Evolutionary conservation across 2,888 invertebrate genomes (phyloP).

Genomic region (Trissolcus japonicus): DNA sequence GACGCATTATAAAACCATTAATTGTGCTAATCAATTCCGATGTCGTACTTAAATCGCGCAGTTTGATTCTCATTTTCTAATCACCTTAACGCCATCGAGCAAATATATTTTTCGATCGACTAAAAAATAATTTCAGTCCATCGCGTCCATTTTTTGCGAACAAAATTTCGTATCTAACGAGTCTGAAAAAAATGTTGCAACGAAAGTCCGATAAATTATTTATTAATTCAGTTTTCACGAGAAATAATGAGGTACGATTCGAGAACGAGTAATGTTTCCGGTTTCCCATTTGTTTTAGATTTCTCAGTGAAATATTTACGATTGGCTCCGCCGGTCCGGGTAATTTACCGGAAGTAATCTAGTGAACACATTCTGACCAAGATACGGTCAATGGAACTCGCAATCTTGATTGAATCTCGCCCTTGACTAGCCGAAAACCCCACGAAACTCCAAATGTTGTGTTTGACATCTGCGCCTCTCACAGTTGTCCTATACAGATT

Average conservation of each 20-base stretch:
- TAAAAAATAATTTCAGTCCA: no score
- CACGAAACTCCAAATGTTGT: constrained; percentile 23
- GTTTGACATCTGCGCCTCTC: constrained; percentile 35
- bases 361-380: constrained; percentile 50
- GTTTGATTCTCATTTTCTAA: constrained; percentile 28
- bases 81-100: constrained; percentile 1
- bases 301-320: constrained; percentile 47
- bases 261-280: neutral
- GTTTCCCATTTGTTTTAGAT: constrained; percentile 43
- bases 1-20: constrained; percentile 32
- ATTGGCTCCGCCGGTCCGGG: constrained; percentile 19
- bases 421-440: constrained; percentile 36
- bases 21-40: constrained; percentile 40
- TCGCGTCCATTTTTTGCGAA: no score
- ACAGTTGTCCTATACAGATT: constrained; percentile 30
- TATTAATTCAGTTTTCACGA: no score
- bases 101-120: no score
- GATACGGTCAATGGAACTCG: constrained; percentile 56
- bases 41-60: constrained; percentile 18
- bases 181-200: neutral
- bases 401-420: constrained; percentile 53
- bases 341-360: constrained; percentile 54
- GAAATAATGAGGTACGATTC: constrained; percentile 1
- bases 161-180: neutral
- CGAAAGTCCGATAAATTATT: no score